Evolutionary conservation across 2,888 invertebrate species (phyloP), one percentile per base, ranked within the genome.

Genomic region (Meteorus colon): DNA sequence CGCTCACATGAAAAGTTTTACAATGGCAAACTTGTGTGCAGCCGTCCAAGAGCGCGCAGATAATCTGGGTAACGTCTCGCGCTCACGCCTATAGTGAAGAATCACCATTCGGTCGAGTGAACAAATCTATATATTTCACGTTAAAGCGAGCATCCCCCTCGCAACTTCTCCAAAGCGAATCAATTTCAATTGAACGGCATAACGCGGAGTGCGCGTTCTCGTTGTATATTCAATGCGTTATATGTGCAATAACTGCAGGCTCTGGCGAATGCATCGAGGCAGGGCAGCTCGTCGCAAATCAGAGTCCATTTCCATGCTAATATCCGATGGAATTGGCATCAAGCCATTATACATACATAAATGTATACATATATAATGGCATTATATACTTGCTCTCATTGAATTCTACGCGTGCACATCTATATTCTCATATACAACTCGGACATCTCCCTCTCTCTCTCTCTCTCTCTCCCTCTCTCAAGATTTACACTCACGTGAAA

Each of bases 271-370:
- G 45, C 55, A 67, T 67, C 48, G 62, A 48, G 27, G 29, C 73
- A 63, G 34, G 72, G 24, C 63, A 75, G 78, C 76, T 75, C 78
- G 80, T 83, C 83, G 85, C 86, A 86, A 86, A 87, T 87, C 86
- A 86, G 84, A 82, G 83, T 84, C 84, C 84, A 87, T 86, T 86
- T 84, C 85, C 86, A 86, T 87, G 84, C 84, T 87, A 86, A 87
- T 87, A 85, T 84, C 81, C 82, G 84, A 87, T 85, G 85, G 82
- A 86, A 86, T 84, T 87, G 87, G 87, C 86, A 85, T 77, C 76
- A 77, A 72, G 86, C 86, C 85, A 86, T 83, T 84, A 19, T 55
- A 55, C n/a, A 55, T 19, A 8, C 19, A 55, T 55, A 55, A 8
- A 55, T 10, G n/a, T 55, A 19, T 55, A 55, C 19, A 55, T 55